These are phyloP conservation scores for Sterna hirundo DNA, from an alignment of 2,113 vertebrate species.

Conservation along the genomic window DNA sequence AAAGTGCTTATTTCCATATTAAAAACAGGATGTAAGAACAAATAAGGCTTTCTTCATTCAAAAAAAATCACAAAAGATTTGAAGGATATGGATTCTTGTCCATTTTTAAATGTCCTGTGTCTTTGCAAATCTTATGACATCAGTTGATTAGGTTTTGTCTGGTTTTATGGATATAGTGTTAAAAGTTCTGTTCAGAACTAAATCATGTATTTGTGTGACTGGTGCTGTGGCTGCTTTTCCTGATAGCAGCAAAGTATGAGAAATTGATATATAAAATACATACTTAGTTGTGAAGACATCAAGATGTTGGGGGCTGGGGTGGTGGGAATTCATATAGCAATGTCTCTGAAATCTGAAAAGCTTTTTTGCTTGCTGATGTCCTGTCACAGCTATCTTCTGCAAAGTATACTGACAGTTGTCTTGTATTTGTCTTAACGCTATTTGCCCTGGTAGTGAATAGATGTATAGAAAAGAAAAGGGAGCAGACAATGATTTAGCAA, in stretches of 20 bases:
- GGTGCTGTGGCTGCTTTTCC: background rate
- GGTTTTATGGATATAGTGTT: background rate
- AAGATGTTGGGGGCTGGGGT: background rate
- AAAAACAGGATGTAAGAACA: background rate
- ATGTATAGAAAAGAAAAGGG: background rate
- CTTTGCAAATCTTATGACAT: background rate
- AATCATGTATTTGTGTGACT: background rate
- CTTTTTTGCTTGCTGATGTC: background rate
- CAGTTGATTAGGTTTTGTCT: slow-evolving; percentile 3
- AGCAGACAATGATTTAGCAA: background rate
- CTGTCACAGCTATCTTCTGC: background rate
- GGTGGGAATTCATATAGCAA: background rate
- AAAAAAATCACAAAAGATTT: background rate
- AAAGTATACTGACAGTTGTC: background rate
- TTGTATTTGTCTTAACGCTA: background rate
- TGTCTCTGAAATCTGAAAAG: background rate
- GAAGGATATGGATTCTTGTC: background rate
- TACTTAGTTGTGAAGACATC: background rate
- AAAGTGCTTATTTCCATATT: background rate
- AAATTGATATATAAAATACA: background rate
- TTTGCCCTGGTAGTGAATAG: background rate
- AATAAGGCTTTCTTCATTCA: background rate
- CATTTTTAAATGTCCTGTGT: background rate
- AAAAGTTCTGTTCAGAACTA: background rate
- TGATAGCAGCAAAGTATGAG: background rate